Percentiles rank a stretch among this genome's conserved stretches.
Conservation (phyloP, 23 tunicate genomes). For the Halocynthia aurantium region DNA sequence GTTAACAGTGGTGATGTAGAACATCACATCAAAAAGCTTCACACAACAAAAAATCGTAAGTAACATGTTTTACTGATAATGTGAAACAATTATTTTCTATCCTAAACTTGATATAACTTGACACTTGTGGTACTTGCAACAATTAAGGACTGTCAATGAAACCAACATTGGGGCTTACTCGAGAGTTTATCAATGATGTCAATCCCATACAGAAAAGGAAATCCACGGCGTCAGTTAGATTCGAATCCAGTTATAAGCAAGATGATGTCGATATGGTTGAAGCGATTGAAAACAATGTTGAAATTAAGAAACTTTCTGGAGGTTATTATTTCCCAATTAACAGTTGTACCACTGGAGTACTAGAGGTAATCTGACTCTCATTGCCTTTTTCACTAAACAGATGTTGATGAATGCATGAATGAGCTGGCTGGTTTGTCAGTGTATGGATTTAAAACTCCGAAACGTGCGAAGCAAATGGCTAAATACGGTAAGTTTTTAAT, state of each 20-base stretch:
- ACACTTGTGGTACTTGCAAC: no score
- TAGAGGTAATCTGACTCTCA: no score
- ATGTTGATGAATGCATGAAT: no score
- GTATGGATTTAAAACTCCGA: slow-evolving; percentile 60
- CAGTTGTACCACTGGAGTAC: no score
- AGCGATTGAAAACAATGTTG: slow-evolving; percentile 1
- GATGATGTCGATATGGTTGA: neutral
- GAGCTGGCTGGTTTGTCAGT: neutral
- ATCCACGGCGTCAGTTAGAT: neutral
- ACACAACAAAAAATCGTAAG: slow-evolving; percentile 24
- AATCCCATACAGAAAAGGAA: neutral
- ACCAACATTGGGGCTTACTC: no score
- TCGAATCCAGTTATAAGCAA: neutral
- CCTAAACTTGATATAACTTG: no score
- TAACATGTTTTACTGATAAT: neutral
- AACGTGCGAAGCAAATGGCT: slow-evolving; percentile 48
- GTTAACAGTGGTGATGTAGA: slow-evolving; percentile 42
- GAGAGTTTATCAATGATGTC: neutral
- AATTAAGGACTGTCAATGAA: no score
- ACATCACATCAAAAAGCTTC: slow-evolving; percentile 30
- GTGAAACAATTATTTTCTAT: no score
- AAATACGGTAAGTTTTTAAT: slow-evolving; percentile 29
- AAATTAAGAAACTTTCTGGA: neutral
- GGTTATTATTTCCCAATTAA: no score
- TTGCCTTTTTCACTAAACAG: no score